Evolutionary conservation across 1,140 invertebrate species (phyloP), one percentile per base, ranked within the genome.

Genomic region (Pantala flavescens): DNA sequence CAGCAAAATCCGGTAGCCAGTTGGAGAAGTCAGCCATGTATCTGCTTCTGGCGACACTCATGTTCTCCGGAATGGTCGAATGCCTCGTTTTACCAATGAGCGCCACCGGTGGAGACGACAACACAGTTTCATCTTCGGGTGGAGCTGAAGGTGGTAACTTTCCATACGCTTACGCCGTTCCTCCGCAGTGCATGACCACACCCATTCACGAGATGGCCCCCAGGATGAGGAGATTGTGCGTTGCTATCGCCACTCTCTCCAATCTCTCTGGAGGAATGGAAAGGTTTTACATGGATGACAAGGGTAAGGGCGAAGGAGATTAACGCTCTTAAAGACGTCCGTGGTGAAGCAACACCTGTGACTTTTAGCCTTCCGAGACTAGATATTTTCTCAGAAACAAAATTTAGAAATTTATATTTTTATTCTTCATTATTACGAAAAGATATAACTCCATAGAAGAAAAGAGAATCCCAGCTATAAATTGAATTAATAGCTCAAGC

Each of bases 191-290:
- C 78, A 85, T 81, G 77, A 83, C 85, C n/a, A 82, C 82, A 43
- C 76, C 84, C 23, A 77, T 86, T 42, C 83, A 87, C 36, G 86
- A 87, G 42, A 81, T 86, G 14, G 86, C 86, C 7, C 84, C 83
- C 0, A 82, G 84, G 79, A 82, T 87, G 72, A 84, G 86, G 71
- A 85, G 85, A 78, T 82, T 87, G 23, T 87, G 86, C 78, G 81
- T 82, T n/a, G 84, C 84, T 1, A 80, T 87, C 0, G 83, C 83
- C 12, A 85, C 84, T 74, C 82, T 86, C 72, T 84, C 84, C 75
- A 83, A 86, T 73, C 81, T 86, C 19, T 82, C 83, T 0, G 81
- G 81, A 12, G 84, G 83, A 7, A 84, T 87, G 82, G 85, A 87
- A 75, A 82, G n/a, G n/a, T 63, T 82, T 72, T 86, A 85, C 63